These are phyloP conservation scores for Philopedon plagiatum DNA, from an alignment of 2,888 invertebrate species.

Conservation along the genomic window DNA sequence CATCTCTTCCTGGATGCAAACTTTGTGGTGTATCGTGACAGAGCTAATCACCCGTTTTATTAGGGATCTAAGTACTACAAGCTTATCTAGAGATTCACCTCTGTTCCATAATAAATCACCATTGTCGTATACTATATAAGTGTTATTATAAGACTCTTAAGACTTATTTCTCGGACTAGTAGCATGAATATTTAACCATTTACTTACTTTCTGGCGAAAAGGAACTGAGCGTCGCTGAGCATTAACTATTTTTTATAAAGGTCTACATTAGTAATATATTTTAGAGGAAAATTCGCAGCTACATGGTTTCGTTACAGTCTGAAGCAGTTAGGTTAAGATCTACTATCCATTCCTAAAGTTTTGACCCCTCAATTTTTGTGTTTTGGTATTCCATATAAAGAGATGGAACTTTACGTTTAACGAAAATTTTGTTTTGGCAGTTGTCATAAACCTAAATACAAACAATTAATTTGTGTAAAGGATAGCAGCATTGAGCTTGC, in stretches of 20 bases:
- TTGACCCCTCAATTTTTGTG: no score
- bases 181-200: background rate
- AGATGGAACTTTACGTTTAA: no score
- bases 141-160: background rate
- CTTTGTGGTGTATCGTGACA: background rate
- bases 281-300: no score
- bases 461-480: no score
- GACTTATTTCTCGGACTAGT: background rate
- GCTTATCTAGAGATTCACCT: background rate
- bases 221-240: background rate
- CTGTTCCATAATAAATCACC: background rate
- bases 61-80: background rate
- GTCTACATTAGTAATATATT: no score
- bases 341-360: no score
- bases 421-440: no score
- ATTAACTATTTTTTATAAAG: background rate
- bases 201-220: background rate
- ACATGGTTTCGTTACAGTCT: no score
- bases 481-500: no score
- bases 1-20: background rate
- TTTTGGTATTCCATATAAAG: no score
- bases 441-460: no score
- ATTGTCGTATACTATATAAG: background rate
- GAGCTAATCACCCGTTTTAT: background rate
- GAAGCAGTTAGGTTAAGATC: no score